A percentile compares a stretch with the other conserved stretches of the same genome.
Conservation (phyloP, 2,888 invertebrate genomes). For the Listrodromus nycthemerus region DNA sequence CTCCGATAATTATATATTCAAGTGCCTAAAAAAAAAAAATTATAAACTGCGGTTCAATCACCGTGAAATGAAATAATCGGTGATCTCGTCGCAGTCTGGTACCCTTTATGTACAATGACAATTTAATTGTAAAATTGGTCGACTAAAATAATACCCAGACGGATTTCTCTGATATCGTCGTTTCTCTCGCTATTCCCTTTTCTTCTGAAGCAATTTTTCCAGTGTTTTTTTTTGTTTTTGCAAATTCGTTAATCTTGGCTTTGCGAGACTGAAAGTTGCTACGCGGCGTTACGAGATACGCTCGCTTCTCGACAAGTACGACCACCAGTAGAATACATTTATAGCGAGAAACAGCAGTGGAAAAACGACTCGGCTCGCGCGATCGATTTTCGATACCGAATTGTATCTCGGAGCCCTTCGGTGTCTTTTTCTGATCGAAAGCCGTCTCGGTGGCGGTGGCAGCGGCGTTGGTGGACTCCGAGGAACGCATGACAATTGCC, state of each 20-base stretch:
- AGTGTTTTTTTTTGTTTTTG: slow-evolving; percentile 1
- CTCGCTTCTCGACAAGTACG: slow-evolving; percentile 89
- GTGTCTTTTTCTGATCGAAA: slow-evolving; percentile 78
- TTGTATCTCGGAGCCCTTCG: slow-evolving; percentile 89
- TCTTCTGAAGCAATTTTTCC: not conserved
- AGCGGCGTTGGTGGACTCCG: slow-evolving; percentile 81
- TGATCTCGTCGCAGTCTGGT: not conserved
- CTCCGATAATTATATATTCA: not conserved
- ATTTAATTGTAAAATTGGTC: slow-evolving; percentile 65
- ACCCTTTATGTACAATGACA: slow-evolving; percentile 60
- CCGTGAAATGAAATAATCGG: not conserved
- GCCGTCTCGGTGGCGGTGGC: slow-evolving; percentile 64
- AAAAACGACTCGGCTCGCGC: slow-evolving; percentile 90
- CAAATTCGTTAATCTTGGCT: slow-evolving; percentile 28
- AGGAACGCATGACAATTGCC: slow-evolving; percentile 82
- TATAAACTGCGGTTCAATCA: not conserved
- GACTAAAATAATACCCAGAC: slow-evolving; percentile 61
- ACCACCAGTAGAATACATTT: slow-evolving; percentile 92
- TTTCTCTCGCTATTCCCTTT: slow-evolving; percentile 14
- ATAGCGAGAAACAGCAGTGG: slow-evolving; percentile 91
- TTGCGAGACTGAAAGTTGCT: slow-evolving; percentile 70
- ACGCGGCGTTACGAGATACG: slow-evolving; percentile 81
- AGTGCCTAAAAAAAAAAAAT: not conserved
- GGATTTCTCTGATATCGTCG: slow-evolving; percentile 58
- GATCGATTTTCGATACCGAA: slow-evolving; percentile 93